Evolutionary conservation across 2,888 invertebrate species (phyloP), one percentile per base, ranked within the genome.

Genomic region (Conchocele bisecta): DNA sequence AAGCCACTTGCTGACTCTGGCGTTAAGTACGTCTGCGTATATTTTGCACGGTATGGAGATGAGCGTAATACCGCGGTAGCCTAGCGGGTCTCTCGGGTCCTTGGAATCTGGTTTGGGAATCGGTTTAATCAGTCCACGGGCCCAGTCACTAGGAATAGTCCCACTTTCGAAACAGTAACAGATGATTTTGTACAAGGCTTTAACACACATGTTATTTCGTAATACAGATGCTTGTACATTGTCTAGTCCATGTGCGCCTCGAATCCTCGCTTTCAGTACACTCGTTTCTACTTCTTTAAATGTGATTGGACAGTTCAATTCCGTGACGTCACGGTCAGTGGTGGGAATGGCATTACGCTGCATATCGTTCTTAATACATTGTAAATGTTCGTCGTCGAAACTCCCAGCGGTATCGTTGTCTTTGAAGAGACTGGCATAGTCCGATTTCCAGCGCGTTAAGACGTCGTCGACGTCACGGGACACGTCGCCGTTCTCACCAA

Each of bases 391-490:
- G 6, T 42, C 42, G 7, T 42, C 42, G n/a, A 42, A 42, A 6
- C n/a, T n/a, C 7, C 6, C n/a, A n/a, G n/a, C n/a, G n/a, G 9
- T 42, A n/a, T n/a, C 22, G 22, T 42, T 42, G n/a, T 42, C n/a
- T 9, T 17, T 20, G 42, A 42, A 42, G 6, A 42, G n/a, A 22
- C 6, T 42, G n/a, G n/a, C 9, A n/a, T 42, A 42, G 42, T 42
- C 42, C 42, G 42, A 26, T 59, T 39, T 46, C 48, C 48, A 59
- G 5, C 11, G 22, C 6, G 37, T 13, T 28, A 61, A 41, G 13
- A 48, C 56, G n/a, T 7, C 22, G 11, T 44, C 35, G 3, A 7
- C 11, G 39, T 48, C 13, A 7, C 15, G 46, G 3, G 54, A 20
- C 4, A 46, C 11, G 0, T 56, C 13, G 17, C 56, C 56, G 35